A percentile compares a stretch with the other conserved stretches of the same genome.
Conservation (phyloP, 2,113 vertebrate species). For the human (Homo sapiens) region GRCh38 chr7:112305501-112306000, state of each 20-base stretch:
- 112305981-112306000: conserved; percentile 2
- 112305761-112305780: not conserved
- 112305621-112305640: not conserved
- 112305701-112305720: not conserved
- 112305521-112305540: not conserved
- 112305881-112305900: not conserved
- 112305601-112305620: not conserved
- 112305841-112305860: not conserved
- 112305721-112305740: not conserved
- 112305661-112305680: not conserved
- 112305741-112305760: not conserved
- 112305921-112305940: conserved; percentile 17
- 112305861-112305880: not conserved
- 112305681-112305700: not conserved
- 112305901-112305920: not conserved
- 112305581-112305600: not conserved
- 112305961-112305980: conserved; percentile 36
- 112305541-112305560: not conserved
- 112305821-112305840: not conserved
- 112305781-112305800: not conserved
- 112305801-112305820: not conserved
- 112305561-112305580: not conserved
- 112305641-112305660: not conserved
- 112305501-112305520: not conserved
- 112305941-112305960: not conserved